Evolutionary conservation across 2,113 vertebrate genomes (phyloP), one percentile per base, ranked within the genome.

Genomic region (Rhineura floridana): DNA sequence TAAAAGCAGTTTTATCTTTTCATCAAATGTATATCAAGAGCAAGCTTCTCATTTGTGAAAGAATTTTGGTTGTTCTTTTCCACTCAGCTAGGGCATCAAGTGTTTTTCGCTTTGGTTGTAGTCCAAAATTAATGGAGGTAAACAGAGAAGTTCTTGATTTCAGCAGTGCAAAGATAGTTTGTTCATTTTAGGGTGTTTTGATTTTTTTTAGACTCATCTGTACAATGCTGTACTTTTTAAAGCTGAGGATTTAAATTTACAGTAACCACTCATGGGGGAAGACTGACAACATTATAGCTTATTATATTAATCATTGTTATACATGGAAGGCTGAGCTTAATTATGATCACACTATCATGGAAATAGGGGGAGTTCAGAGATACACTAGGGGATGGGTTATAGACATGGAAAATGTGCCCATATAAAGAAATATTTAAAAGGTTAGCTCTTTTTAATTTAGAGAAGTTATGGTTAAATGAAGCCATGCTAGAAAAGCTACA

Each of bases 231-330:
- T 48, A 44, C 88, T 84, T 59, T 92, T 46, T 84, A 89, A 93
- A 92, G 84, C 86, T 91, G 93, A 87, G 84, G 50, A 88, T 87
- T 93, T 90, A 94, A 92, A 92, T 93, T 93, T 91, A 87, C 76
- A 11, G 89, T 17, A 42, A 90, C n/a, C 83, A 59, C 80, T 86
- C 87, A 88, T 82, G 87, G 87, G 87, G 77, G 33, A 87, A 82
- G 72, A 75, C 13, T 81, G 90, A 89, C 76, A 87, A 81, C 91
- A 76, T 86, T 90, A 92, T 88, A 21, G 89, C 81, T 50, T 62
- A 39, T 92, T 93, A 91, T 59, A 36, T 91, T 93, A 90, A 82
- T 78, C 75, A 84, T 6, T 85, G 44, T 82, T 93, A 28, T 81
- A 87, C 84, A 89, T 33, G 59, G 81, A 93, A 92, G 0, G 0